phyloP scores from a whole-genome alignment of 2,113 vertebrate genomes.

The Eupsittula cactorum region DNA sequence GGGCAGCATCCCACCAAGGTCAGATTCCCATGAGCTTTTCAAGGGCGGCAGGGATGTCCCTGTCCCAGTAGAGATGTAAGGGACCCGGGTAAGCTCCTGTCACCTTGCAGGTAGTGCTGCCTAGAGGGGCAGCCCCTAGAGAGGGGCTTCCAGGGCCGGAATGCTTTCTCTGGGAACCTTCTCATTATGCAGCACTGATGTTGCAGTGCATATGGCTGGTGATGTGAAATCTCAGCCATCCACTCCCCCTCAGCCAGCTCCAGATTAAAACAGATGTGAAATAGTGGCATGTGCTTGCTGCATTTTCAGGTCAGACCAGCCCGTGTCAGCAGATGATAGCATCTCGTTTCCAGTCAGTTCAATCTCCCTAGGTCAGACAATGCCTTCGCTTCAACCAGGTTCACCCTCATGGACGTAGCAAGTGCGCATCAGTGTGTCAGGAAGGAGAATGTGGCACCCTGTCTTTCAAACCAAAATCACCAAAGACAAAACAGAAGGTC shows the following conservation, averaged over 20 bases:
- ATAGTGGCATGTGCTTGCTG: background rate
- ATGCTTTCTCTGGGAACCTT: background rate
- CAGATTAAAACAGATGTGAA: background rate
- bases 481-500: constrained; percentile 74
- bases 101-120: background rate
- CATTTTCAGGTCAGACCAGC: constrained; percentile 41
- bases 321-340: constrained; percentile 7
- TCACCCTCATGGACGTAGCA: background rate
- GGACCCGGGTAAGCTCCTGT: background rate
- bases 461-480: constrained; percentile 73
- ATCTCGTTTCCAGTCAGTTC: background rate
- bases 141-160: background rate
- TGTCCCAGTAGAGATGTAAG: background rate
- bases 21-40: background rate
- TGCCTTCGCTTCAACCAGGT: background rate
- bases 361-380: background rate
- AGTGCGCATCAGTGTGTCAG: background rate
- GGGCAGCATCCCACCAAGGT: background rate
- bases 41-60: background rate
- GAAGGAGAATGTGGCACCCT: constrained; percentile 46
- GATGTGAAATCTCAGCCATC: background rate
- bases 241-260: background rate
- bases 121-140: background rate
- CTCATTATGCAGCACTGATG: background rate
- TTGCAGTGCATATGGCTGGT: background rate